These are phyloP conservation scores for Hemaris fuciformis DNA, from an alignment of 2,888 invertebrate species.

Conservation along the genomic window DNA sequence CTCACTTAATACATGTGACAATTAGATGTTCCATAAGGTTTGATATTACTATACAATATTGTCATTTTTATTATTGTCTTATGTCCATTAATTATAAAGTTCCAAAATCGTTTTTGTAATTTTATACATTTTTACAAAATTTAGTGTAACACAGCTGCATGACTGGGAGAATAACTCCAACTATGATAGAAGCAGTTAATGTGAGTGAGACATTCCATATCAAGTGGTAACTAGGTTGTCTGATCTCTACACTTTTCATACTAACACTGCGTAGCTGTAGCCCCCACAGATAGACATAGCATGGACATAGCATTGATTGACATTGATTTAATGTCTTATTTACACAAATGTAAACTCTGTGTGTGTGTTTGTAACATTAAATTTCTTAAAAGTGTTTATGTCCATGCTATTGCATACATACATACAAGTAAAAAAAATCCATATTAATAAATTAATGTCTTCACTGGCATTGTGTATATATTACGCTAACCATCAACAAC, in stretches of 20 bases:
- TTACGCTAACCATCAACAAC: neutral
- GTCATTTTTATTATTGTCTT: conserved; percentile 59
- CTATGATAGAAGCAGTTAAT: conserved; percentile 62
- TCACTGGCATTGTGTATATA: neutral
- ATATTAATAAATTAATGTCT: neutral
- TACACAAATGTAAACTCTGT: neutral
- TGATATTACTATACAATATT: conserved; percentile 71
- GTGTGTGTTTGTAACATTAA: neutral
- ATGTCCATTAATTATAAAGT: conserved; percentile 63
- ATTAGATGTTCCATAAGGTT: conserved; percentile 63
- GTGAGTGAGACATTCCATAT: conserved; percentile 81
- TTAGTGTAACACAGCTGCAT: conserved; percentile 68
- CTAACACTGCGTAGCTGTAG: neutral
- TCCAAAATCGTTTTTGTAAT: conserved; percentile 77
- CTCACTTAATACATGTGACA: conserved; percentile 62
- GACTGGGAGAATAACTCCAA: conserved; percentile 57
- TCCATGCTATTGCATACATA: neutral
- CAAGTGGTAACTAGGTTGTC: conserved; percentile 40
- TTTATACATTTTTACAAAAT: conserved; percentile 80
- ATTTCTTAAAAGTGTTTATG: neutral
- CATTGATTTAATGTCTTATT: too few species aligned
- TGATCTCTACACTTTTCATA: neutral
- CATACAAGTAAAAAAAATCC: neutral
- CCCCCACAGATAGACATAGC: neutral
- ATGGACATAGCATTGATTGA: neutral